Evolutionary conservation across 1,140 invertebrate species (phyloP), one percentile per base, ranked within the genome.

Genomic region (Telenomus remus): DNA sequence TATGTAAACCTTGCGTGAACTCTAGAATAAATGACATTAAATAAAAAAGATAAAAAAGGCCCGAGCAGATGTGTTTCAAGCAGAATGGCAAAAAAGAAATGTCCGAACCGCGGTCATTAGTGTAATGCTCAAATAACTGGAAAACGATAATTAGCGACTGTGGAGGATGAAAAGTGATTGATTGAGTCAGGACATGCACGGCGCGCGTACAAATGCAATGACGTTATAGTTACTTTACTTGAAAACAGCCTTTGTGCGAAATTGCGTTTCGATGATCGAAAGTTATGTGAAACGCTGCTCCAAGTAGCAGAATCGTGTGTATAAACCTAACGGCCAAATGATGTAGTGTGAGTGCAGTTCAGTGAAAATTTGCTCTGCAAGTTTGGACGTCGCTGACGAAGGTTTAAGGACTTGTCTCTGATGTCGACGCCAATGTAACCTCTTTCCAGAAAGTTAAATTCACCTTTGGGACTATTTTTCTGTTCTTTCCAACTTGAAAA

Each of bases 401-500:
- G 79, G 65, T 82, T 83, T 80, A 83, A 83, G 83, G 83, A 83
- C 79, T 84, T 82, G 82, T 80, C 76, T 79, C 56, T 39, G 59
- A 47, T 65, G 75, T 72, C 44, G 70, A 11, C 5, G 46, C 47
- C 70, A 74, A 77, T 77, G 65, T 49, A 70, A 80, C 77, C 81
- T 70, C 81, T 82, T 81, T 6, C 19, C 19, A 27, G 19, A n/a
- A n/a, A 27, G 19, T 27, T 27, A 6, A 27, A 27, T 27, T 27
- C 19, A 27, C 19, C 19, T 27, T 1, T 3, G 19, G 19, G 19
- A 27, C 19, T 27, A n/a, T n/a, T n/a, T 6, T 6, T 27, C 19
- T 27, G 1, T 27, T 3, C 19, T 27, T 6, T 9, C 9, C 9
- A 39, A 39, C n/a, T 39, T 39, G 8, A 39, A 39, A 39, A 11